Conservation (phyloP, 1,140 invertebrate species). For the Ceratina japonica region DNA sequence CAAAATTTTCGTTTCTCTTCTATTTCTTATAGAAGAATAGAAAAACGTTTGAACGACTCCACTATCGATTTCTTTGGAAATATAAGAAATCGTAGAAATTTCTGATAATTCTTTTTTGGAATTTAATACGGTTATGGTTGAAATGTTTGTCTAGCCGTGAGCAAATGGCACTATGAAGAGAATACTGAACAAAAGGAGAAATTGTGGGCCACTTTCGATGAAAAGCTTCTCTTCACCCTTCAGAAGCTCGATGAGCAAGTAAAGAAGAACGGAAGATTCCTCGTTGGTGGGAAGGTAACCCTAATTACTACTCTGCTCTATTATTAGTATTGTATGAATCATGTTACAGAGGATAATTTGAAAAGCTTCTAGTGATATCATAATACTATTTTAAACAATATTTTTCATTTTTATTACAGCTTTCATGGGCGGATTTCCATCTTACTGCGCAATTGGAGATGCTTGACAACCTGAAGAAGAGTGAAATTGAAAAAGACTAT, state of each 20-base stretch:
- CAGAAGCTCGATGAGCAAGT: slow-evolving; percentile 45
- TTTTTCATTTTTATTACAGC: slow-evolving; percentile 17
- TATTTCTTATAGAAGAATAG: no score
- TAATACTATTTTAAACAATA: neutral
- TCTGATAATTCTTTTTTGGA: no score
- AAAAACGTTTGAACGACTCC: no score
- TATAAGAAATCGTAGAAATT: no score
- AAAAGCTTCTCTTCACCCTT: slow-evolving; percentile 20
- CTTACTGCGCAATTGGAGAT: neutral
- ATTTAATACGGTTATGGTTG: neutral
- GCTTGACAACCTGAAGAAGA: neutral
- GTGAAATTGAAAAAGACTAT: slow-evolving; percentile 24
- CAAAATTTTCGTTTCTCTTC: no score
- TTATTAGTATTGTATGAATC: no score
- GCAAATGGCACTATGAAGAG: slow-evolving; percentile 35
- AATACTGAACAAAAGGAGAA: slow-evolving; percentile 27
- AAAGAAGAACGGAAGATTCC: slow-evolving; percentile 52
- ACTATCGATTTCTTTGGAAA: no score
- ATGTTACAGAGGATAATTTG: no score
- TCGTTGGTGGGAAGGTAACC: no score
- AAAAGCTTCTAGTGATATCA: no score
- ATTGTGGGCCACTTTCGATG: slow-evolving; percentile 10
- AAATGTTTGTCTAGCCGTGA: slow-evolving; percentile 15
- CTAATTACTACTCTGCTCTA: neutral
- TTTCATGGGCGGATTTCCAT: slow-evolving; percentile 46